These are phyloP conservation scores for Apostichopus japonicus DNA, from an alignment of 35 echinoderm and acorn worm species.

Conservation along the genomic window DNA sequence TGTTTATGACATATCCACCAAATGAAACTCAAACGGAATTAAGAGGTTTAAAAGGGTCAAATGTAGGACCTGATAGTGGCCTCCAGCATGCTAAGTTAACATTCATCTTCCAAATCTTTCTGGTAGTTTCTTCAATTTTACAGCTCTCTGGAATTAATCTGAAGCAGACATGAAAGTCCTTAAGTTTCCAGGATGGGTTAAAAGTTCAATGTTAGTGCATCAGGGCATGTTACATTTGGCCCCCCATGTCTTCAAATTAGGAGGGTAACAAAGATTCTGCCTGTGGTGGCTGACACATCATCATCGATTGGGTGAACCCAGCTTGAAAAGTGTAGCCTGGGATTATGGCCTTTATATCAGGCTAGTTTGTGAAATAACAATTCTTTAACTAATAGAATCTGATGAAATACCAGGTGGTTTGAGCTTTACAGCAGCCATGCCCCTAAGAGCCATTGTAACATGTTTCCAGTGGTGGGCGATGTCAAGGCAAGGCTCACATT, in stretches of 20 bases:
- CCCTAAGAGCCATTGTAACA: background rate
- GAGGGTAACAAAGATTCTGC: background rate
- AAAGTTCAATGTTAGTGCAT: background rate
- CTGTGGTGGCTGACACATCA: background rate
- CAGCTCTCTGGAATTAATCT: too few relatives aligned
- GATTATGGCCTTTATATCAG: background rate
- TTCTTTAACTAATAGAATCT: background rate
- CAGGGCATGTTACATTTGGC: background rate
- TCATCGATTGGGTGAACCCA: background rate
- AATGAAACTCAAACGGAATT: too few relatives aligned
- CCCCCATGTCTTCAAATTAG: background rate
- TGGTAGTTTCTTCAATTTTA: too few relatives aligned
- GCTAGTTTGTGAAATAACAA: background rate
- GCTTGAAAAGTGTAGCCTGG: constrained; percentile 6
- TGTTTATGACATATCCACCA: too few relatives aligned
- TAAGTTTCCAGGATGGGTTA: background rate
- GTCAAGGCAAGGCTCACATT: constrained; percentile 12
- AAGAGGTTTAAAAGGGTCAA: too few relatives aligned
- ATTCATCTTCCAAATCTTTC: too few relatives aligned
- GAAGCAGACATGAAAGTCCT: too few relatives aligned
- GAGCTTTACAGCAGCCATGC: background rate
- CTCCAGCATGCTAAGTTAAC: too few relatives aligned
- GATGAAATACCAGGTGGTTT: constrained; percentile 9
- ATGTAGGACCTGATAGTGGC: too few relatives aligned
- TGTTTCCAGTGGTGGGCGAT: background rate